Conservation (phyloP, 2,797 vertebrate genomes). For the Falco columbarius region DNA sequence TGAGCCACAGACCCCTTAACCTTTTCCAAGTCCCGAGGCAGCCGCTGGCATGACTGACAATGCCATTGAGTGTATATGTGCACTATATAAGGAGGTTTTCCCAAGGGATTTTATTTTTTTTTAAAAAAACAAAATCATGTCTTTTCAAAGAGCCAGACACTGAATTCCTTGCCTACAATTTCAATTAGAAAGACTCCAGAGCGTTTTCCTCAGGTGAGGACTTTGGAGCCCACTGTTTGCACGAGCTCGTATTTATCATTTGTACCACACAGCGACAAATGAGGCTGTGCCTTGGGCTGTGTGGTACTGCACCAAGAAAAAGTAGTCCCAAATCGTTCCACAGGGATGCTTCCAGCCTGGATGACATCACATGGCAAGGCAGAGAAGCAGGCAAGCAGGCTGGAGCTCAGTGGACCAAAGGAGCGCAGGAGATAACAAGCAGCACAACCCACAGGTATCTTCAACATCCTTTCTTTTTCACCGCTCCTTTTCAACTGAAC, state of each 20-base stretch:
- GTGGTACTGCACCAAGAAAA: not conserved
- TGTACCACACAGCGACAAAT: not conserved
- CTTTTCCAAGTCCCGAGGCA: not conserved
- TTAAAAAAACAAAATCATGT: not conserved
- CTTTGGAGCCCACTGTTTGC: not conserved
- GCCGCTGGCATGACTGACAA: not conserved
- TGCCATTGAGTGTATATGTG: accelerated
- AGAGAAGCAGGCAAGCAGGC: not conserved
- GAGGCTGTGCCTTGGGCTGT: not conserved
- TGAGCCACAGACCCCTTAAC: not conserved
- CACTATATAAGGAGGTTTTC: not conserved
- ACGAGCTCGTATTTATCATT: not conserved
- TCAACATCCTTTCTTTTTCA: not conserved
- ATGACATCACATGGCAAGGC: not conserved
- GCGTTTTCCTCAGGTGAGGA: not conserved
- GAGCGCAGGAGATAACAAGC: not conserved
- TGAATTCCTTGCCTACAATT: not conserved
- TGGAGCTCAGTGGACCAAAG: not conserved
- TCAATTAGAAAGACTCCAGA: not conserved
- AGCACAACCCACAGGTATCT: accelerated
- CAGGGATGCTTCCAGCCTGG: not conserved
- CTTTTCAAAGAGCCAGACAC: not conserved
- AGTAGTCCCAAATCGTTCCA: not conserved
- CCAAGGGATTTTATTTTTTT: not conserved
- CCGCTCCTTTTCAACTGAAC: not conserved